These are phyloP conservation scores for Daktulosphaira vitifoliae DNA, from an alignment of 1,140 invertebrate genomes.

Conservation along the genomic window DNA sequence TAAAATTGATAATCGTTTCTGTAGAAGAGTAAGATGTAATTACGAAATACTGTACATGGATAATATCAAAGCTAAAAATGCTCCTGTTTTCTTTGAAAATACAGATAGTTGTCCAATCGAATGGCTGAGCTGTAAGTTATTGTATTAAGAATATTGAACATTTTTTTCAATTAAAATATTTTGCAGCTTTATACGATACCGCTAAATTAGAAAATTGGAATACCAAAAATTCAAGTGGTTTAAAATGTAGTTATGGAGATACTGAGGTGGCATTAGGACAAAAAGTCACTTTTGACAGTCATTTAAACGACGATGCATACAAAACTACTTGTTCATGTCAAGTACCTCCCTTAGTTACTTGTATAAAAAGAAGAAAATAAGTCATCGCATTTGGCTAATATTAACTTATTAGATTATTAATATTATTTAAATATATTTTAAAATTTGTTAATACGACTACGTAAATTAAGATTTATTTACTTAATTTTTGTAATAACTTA, in stretches of 20 bases:
- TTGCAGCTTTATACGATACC: neutral
- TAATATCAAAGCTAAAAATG: constrained; percentile 1
- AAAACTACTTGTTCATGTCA: constrained; percentile 7
- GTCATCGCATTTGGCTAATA: too few relatives aligned
- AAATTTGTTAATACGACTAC: too few relatives aligned
- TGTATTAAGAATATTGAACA: neutral
- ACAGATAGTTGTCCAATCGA: constrained; percentile 5
- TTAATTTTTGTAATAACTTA: too few relatives aligned
- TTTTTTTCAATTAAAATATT: neutral
- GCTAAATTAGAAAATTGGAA: neutral
- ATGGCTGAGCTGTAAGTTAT: constrained; percentile 12
- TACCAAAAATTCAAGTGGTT: neutral
- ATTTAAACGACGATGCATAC: neutral
- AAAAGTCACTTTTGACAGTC: neutral
- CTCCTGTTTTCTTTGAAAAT: constrained; percentile 6
- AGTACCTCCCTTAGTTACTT: constrained; percentile 1
- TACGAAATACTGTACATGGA: neutral
- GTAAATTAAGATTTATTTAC: too few relatives aligned
- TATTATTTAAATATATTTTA: too few relatives aligned
- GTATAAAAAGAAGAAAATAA: constrained; percentile 1
- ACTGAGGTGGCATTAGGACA: neutral
- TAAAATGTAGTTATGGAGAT: constrained; percentile 2
- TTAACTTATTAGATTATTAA: too few relatives aligned
- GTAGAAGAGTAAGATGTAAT: neutral
- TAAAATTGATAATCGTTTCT: neutral